Base-by-base conservation (phyloP, 2,888 invertebrate genomes). In the Linyphia triangularis region DNA sequence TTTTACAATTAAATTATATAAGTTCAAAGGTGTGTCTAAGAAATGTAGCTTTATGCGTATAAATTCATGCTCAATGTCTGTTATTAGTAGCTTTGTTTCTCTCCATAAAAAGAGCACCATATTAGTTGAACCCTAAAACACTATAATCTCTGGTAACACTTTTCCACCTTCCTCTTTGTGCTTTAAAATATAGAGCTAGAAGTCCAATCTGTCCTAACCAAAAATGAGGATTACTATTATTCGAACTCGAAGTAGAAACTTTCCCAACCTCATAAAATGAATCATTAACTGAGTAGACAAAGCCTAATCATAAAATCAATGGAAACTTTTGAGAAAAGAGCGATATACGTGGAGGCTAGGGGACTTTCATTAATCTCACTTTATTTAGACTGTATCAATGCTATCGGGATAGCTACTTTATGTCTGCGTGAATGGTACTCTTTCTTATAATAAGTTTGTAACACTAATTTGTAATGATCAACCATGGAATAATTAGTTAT, bases 301-400 rank as follows among this genome's bases (percentile, higher is more conserved):
- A 83, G 83, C 43, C 73, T 83, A 83, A 83, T 83, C 83, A 83
- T 67, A 83, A 83, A 83, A 83, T 83, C 83, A 83, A 83, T 83
- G 83, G 83, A 28, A 24, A 75, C 16, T 73, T 51, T 75, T 63
- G 61, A 37, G 51, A 83, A 69, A 61, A 30, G 40, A 33, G 43
- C 81, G 63, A 75, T 83, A 73, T 63, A 30, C 19, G 28, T n/a
- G 30, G 24, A 43, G 65, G 43, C 65, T 22, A 43, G 65, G 43
- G 19, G 61, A 43, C 43, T 57, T 65, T 26, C 73, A 83, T 83
- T 83, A 65, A 75, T 83, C 73, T 65, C 73, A 75, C 65, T 73
- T 83, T 75, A 83, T 83, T 83, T 24, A 51, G 73, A 37, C 83
- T 83, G 83, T 83, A 70, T 83, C 37, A 9, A 33, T 26, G 61